These are phyloP conservation scores for Ceratitis capitata DNA, from an alignment of 1,140 invertebrate genomes.

Conservation along the genomic window DNA sequence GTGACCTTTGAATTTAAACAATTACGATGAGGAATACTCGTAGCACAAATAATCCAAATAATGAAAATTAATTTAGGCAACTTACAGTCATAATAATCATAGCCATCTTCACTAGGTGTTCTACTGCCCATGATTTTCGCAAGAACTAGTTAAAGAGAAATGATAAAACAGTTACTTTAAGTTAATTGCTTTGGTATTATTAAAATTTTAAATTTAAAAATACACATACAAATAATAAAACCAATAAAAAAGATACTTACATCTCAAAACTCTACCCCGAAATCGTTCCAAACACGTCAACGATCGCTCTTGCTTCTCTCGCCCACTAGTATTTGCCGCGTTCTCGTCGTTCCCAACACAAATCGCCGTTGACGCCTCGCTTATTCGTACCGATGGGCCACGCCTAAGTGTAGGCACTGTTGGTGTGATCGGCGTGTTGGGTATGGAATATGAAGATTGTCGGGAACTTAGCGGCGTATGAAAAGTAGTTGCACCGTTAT, in stretches of 20 bases:
- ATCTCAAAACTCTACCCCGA: slow-evolving; percentile 51
- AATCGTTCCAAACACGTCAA: slow-evolving; percentile 56
- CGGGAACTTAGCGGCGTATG: neutral
- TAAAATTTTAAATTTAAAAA: neutral
- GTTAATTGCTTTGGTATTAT: neutral
- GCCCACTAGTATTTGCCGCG: neutral
- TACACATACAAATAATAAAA: slow-evolving; percentile 42
- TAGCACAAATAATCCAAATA: too few relatives aligned
- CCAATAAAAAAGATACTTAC: too few relatives aligned
- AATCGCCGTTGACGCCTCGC: neutral
- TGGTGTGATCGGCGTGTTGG: neutral
- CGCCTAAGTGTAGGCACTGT: neutral
- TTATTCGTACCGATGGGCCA: neutral
- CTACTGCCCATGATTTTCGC: slow-evolving; percentile 63
- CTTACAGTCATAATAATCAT: slow-evolving; percentile 63
- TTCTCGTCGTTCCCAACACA: neutral
- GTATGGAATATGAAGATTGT: neutral
- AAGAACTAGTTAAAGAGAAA: slow-evolving; percentile 53
- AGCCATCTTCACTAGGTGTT: slow-evolving; percentile 62
- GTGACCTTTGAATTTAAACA: too few relatives aligned
- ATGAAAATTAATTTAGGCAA: slow-evolving; percentile 13
- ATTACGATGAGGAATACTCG: too few relatives aligned
- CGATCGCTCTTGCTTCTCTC: neutral
- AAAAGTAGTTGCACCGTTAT: neutral
- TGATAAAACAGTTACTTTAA: neutral